Conservation (phyloP, 2,113 vertebrate genomes). For the Ctenodactylus gundi region DNA sequence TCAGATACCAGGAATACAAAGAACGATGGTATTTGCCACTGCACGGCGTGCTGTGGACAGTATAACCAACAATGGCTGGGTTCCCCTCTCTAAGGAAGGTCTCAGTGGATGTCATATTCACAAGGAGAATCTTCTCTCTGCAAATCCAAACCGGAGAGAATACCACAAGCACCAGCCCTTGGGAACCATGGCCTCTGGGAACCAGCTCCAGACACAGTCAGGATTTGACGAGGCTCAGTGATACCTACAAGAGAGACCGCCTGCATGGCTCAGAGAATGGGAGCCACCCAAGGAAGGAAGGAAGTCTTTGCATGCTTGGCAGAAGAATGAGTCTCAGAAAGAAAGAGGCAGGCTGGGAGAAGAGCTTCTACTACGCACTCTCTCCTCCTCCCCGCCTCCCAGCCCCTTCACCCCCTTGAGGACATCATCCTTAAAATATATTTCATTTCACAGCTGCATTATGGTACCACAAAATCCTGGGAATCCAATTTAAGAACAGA, state of each 20-base stretch:
- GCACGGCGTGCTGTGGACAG: neutral
- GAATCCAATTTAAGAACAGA: constrained; percentile 94
- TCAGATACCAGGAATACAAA: neutral
- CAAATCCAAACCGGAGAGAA: neutral
- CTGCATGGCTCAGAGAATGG: neutral
- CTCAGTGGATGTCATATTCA: neutral
- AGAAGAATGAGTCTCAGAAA: constrained; percentile 48
- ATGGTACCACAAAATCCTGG: constrained; percentile 91
- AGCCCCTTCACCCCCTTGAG: constrained; percentile 83
- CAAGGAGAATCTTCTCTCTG: neutral
- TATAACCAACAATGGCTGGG: too few species aligned
- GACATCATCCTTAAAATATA: constrained; percentile 89
- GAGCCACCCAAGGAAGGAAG: neutral
- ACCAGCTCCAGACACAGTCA: rapidly evolving
- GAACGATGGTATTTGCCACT: neutral
- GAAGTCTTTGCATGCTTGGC: neutral
- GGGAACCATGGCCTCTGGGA: neutral
- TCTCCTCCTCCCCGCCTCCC: constrained; percentile 16
- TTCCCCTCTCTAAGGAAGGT: neutral
- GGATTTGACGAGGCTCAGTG: neutral
- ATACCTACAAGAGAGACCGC: neutral
- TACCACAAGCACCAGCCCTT: neutral
- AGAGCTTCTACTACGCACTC: constrained; percentile 43
- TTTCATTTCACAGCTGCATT: constrained; percentile 92
- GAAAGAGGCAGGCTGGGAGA: neutral